phyloP scores from a whole-genome alignment of 2,113 vertebrate genomes.

The Ailuropoda melanoleuca region DNA sequence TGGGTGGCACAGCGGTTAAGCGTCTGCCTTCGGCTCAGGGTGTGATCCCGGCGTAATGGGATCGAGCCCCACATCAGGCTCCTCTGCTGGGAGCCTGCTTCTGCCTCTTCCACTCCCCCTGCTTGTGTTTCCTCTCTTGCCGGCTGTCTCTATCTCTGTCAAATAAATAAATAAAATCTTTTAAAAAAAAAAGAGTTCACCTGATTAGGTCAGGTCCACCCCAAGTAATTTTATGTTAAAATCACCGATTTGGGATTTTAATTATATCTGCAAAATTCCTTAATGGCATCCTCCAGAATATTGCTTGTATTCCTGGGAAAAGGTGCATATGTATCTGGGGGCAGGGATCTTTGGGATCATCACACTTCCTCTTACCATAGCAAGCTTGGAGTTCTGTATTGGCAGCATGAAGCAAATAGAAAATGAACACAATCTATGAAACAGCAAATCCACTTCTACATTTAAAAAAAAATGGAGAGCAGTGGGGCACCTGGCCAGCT shows the following conservation, averaged over 20 bases:
- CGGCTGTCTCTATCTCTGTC: too few species aligned
- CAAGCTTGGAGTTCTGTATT: background rate
- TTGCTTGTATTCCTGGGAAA: background rate
- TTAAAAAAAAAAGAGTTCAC: too few species aligned
- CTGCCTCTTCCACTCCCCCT: too few species aligned
- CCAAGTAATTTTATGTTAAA: background rate
- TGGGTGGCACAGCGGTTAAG: too few species aligned
- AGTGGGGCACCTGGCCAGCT: background rate
- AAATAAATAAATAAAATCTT: too few species aligned
- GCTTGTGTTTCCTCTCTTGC: too few species aligned
- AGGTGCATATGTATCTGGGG: background rate
- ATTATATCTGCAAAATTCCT: background rate
- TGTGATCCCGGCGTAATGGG: too few species aligned
- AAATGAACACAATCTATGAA: background rate
- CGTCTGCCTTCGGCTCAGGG: too few species aligned
- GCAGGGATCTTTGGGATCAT: background rate
- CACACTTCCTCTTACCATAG: background rate
- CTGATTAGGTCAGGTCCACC: background rate
- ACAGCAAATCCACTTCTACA: background rate
- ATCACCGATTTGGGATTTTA: background rate
- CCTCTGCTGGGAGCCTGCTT: too few species aligned
- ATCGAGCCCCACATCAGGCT: too few species aligned
- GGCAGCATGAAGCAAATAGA: background rate
- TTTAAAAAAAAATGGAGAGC: background rate
- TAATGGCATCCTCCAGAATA: background rate